A percentile compares a stretch with the other conserved stretches of the same genome.
These are phyloP conservation scores for Drosophila pectinifera DNA, from an alignment of 1,140 invertebrate species.

Conservation along the genomic window DNA sequence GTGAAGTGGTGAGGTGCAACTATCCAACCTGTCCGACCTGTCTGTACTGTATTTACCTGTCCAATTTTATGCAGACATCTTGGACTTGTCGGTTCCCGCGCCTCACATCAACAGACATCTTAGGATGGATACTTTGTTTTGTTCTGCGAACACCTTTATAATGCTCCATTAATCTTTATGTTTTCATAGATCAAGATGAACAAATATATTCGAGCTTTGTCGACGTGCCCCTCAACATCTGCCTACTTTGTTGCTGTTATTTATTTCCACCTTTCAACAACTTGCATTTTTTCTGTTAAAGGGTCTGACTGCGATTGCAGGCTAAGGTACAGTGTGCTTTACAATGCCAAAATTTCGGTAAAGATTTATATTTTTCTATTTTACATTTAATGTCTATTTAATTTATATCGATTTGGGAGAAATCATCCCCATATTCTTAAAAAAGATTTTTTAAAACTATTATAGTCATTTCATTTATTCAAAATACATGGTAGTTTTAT, in stretches of 20 bases:
- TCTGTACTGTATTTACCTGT: not conserved
- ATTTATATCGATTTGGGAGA: too few relatives aligned
- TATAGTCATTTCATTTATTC: too few relatives aligned
- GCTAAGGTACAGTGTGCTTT: not conserved
- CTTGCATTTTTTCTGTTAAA: not conserved
- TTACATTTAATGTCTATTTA: too few relatives aligned
- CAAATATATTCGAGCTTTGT: constrained; percentile 6
- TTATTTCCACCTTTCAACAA: constrained; percentile 5
- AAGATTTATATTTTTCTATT: not conserved
- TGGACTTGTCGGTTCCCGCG: not conserved
- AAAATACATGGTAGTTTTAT: too few relatives aligned
- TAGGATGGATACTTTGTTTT: constrained; percentile 2
- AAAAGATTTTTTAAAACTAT: too few relatives aligned
- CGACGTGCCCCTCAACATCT: constrained; percentile 5
- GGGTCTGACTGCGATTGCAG: not conserved
- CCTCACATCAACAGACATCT: not conserved
- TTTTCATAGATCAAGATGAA: constrained; percentile 13
- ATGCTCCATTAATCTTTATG: constrained; percentile 17
- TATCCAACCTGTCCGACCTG: constrained; percentile 5
- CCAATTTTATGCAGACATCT: constrained; percentile 16
- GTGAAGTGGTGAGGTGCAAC: not conserved
- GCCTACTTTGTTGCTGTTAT: not conserved
- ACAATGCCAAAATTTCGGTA: not conserved
- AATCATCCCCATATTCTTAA: too few relatives aligned
- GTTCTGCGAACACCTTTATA: constrained; percentile 5